These are phyloP conservation scores for Muscina levida DNA, from an alignment of 2,888 invertebrate genomes.

Conservation along the genomic window DNA sequence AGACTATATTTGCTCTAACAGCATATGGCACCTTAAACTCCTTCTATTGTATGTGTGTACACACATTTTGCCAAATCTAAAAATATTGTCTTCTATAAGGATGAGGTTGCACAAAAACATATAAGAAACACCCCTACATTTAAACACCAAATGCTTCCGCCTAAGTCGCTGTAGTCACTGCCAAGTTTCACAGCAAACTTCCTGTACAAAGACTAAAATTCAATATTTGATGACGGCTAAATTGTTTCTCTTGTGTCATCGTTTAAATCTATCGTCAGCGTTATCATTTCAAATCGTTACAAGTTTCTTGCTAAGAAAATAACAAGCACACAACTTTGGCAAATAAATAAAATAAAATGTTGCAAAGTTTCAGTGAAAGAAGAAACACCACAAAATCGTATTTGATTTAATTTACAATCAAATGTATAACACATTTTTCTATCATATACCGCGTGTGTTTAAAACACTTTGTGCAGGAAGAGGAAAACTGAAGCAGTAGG, in stretches of 20 bases:
- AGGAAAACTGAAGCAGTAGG: neutral
- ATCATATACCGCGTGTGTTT: too few species aligned
- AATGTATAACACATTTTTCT: neutral
- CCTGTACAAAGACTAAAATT: too few species aligned
- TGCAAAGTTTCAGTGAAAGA: neutral
- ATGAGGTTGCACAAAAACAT: too few species aligned
- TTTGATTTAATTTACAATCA: slow-evolving; percentile 17
- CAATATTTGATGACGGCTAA: neutral
- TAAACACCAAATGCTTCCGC: too few species aligned
- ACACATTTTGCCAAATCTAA: too few species aligned
- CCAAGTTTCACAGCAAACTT: too few species aligned
- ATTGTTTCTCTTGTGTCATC: slow-evolving; percentile 1
- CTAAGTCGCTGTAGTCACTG: too few species aligned
- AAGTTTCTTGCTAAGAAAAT: neutral
- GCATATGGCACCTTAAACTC: too few species aligned
- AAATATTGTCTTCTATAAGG: too few species aligned
- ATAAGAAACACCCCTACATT: too few species aligned
- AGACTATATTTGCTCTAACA: too few species aligned
- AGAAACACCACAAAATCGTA: neutral
- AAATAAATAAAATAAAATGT: neutral
- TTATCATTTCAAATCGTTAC: neutral
- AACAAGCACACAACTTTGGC: neutral
- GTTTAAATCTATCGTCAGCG: slow-evolving; percentile 10
- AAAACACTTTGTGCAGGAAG: neutral
- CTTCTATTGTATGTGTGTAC: too few species aligned